Evolutionary conservation across 2,888 invertebrate genomes (phyloP).

Genomic region (Panzeria rudis): DNA sequence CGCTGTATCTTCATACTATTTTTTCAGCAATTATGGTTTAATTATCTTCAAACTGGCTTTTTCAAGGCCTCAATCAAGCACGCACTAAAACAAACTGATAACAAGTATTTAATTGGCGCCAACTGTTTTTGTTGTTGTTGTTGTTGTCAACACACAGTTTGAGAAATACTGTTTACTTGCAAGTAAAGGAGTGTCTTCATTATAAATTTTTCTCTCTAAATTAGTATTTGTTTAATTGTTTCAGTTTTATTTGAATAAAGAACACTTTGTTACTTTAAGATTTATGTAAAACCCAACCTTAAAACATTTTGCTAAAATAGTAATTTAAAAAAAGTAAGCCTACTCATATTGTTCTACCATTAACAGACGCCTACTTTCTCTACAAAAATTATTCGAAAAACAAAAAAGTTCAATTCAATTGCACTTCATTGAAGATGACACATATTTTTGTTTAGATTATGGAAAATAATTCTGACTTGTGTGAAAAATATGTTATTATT

Average conservation of each 20-base stretch:
- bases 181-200: conserved; percentile 42
- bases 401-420: conserved; percentile 33
- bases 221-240: conserved; percentile 10
- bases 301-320: conserved; percentile 11
- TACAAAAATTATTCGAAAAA: not conserved
- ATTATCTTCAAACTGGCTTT: conserved; percentile 46
- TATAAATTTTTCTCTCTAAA: not conserved
- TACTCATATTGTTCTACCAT: conserved; percentile 5
- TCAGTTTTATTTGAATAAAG: not conserved
- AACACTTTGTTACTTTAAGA: not conserved
- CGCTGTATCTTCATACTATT: conserved; percentile 23
- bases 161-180: conserved; percentile 15
- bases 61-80: not conserved
- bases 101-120: conserved; percentile 63
- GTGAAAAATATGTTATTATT: not conserved
- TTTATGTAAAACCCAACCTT: conserved; percentile 10
- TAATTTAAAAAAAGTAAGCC: conserved; percentile 38
- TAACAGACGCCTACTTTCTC: conserved; percentile 57
- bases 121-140: conserved; percentile 1
- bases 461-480: conserved; percentile 1
- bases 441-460: conserved; percentile 18
- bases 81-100: conserved; percentile 11
- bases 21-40: conserved; percentile 28
- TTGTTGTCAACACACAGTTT: not conserved
- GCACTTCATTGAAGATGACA: conserved; percentile 36